phyloP scores from a whole-genome alignment of 1,140 invertebrate species.

The Ganaspis sp. region DNA sequence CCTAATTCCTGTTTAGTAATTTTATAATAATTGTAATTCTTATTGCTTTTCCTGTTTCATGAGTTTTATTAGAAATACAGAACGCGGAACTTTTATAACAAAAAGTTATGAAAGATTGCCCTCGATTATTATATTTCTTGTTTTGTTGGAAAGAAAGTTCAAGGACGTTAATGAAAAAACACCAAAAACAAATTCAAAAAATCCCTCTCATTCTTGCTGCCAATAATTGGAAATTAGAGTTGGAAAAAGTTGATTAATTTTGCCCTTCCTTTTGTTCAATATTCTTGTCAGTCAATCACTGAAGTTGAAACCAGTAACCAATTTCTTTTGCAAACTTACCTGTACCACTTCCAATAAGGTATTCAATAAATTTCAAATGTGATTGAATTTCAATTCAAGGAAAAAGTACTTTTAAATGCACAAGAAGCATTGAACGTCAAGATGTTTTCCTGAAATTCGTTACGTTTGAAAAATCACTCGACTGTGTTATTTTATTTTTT shows the following conservation, averaged over 20 bases:
- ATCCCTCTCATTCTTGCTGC: neutral
- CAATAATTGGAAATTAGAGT: neutral
- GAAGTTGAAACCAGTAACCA: neutral
- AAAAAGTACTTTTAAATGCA: constrained; percentile 29
- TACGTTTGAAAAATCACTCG: neutral
- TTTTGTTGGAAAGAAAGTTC: neutral
- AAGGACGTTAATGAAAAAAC: neutral
- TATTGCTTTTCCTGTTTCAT: too few species aligned
- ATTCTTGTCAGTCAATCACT: neutral
- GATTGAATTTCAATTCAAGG: neutral
- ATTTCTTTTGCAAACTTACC: neutral
- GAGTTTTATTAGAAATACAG: neutral
- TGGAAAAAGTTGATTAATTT: neutral
- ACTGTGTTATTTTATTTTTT: too few species aligned
- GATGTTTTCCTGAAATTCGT: neutral
- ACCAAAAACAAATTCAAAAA: neutral
- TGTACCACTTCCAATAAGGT: neutral
- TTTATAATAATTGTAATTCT: too few species aligned
- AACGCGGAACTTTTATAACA: neutral
- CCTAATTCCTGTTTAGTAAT: too few species aligned
- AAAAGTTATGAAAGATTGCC: constrained; percentile 5
- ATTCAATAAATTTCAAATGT: constrained; percentile 13
- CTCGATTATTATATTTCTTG: neutral
- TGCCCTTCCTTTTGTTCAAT: neutral
- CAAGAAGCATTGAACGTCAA: neutral